These are phyloP conservation scores for Catagonus wagneri DNA, from an alignment of 2,113 vertebrate species.

Conservation along the genomic window DNA sequence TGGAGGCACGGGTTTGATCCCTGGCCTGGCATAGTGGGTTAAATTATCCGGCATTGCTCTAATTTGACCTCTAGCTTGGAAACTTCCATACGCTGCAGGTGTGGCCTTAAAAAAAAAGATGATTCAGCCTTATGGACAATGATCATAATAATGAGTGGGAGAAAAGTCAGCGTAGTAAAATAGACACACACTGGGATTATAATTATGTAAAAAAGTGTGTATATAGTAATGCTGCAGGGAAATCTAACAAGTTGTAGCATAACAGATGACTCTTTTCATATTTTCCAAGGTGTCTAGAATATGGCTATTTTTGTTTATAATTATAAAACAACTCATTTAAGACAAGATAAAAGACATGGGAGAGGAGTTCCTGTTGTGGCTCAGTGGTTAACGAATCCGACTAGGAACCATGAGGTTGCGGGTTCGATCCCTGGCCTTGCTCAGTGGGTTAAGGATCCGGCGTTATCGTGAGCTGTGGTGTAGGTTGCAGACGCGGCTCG, in stretches of 20 bases:
- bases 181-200: neutral
- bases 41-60: no score
- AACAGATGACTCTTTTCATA: neutral
- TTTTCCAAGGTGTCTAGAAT: neutral
- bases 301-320: neutral
- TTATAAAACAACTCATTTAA: neutral
- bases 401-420: no score
- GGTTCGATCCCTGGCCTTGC: no score
- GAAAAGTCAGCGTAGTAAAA: slow-evolving; percentile 16
- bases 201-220: neutral
- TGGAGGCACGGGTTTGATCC: no score
- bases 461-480: no score
- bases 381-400: no score
- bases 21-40: no score
- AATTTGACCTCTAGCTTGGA: no score
- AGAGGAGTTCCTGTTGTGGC: no score
- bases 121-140: neutral
- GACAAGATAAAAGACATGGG: neutral
- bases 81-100: no score
- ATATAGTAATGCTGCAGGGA: neutral
- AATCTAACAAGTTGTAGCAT: neutral
- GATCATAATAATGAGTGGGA: neutral
- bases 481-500: no score
- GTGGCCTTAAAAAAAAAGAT: neutral
- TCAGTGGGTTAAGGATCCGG: no score